These are phyloP conservation scores for Sinelater perroti DNA, from an alignment of 2,888 invertebrate genomes.

Conservation along the genomic window DNA sequence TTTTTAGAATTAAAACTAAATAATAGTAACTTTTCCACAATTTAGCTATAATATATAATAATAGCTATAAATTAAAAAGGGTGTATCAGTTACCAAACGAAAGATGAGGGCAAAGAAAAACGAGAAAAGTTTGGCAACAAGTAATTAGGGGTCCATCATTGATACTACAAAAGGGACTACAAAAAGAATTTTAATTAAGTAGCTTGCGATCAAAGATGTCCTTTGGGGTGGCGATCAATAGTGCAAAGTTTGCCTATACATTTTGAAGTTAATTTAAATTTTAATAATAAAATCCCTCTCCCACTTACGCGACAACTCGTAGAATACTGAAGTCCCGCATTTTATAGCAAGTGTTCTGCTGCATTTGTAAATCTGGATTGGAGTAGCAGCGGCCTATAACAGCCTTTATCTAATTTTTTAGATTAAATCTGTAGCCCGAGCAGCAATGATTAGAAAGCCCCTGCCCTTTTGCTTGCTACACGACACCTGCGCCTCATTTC, in stretches of 20 bases:
- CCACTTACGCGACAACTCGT: background rate
- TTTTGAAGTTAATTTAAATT: constrained; percentile 28
- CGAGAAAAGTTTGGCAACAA: constrained; percentile 33
- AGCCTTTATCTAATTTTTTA: constrained; percentile 29
- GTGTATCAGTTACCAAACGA: constrained; percentile 10
- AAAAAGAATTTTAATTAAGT: constrained; percentile 39
- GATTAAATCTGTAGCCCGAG: constrained; percentile 11
- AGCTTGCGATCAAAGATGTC: constrained; percentile 28
- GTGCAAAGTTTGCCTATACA: constrained; percentile 18
- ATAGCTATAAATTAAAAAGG: too few relatives aligned
- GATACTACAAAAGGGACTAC: constrained; percentile 35
- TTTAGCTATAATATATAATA: too few relatives aligned
- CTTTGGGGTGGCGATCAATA: constrained; percentile 24
- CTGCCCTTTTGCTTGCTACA: constrained; percentile 8
- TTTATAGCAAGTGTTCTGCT: constrained; percentile 7
- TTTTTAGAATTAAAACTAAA: too few relatives aligned
- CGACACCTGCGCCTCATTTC: constrained; percentile 15
- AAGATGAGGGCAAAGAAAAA: constrained; percentile 26
- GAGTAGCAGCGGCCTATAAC: constrained; percentile 10
- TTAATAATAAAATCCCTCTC: constrained; percentile 25
- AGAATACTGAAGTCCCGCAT: too few relatives aligned
- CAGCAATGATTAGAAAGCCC: constrained; percentile 19
- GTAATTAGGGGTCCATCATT: constrained; percentile 37
- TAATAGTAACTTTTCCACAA: too few relatives aligned
- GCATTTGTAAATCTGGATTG: constrained; percentile 10